Conservation (phyloP, 2,797 vertebrate species). For the Poecilia picta region DNA sequence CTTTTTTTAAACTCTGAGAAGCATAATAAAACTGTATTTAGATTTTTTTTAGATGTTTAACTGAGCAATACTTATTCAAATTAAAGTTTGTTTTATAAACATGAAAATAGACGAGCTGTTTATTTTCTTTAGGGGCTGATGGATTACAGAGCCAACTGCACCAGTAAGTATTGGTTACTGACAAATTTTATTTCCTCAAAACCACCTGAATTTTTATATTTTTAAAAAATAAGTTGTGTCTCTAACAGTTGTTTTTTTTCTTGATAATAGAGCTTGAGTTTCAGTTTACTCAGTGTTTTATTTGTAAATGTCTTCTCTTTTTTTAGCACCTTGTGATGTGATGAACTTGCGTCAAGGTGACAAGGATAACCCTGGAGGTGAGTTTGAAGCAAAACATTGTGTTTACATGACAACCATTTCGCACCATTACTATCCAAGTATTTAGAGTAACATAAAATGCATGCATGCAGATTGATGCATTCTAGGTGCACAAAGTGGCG, state of each 20-base stretch:
- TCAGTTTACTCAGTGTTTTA: not conserved
- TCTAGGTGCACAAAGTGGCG: not conserved
- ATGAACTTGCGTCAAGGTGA: fast-evolving
- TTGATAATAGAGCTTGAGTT: not conserved
- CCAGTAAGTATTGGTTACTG: conserved; percentile 1
- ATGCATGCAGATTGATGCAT: not conserved
- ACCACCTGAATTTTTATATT: not conserved
- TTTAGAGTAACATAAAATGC: not conserved
- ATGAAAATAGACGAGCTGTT: not conserved
- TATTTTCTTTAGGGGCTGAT: not conserved
- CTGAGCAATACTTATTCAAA: not conserved
- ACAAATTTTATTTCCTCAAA: not conserved
- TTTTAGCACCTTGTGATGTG: not conserved
- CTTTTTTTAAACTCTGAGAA: not conserved
- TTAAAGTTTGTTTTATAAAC: not conserved
- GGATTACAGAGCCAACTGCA: not conserved
- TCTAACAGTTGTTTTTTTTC: not conserved
- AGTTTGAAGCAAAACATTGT: not conserved
- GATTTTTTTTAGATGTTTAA: not conserved
- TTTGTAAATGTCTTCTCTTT: not conserved
- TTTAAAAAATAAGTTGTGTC: not conserved
- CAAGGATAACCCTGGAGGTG: not conserved
- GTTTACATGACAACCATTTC: not conserved
- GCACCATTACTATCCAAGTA: not conserved
- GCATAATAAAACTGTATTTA: not conserved